Evolutionary conservation across 2,888 invertebrate genomes (phyloP).

Genomic region (Punctoribates punctum): DNA sequence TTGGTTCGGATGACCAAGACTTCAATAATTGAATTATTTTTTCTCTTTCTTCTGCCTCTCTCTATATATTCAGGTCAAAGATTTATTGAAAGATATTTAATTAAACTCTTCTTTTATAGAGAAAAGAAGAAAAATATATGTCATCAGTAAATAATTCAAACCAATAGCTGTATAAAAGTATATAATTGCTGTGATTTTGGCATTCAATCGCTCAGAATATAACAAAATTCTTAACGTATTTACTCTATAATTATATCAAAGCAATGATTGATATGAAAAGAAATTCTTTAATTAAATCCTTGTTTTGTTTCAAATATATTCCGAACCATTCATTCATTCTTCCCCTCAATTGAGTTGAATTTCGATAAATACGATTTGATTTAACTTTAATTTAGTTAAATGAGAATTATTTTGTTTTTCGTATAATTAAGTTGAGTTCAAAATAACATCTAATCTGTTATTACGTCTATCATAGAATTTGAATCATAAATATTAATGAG

Average conservation of each 20-base stretch:
- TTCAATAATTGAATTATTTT: background rate
- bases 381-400: too few relatives aligned
- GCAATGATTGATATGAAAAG: conserved; percentile 20
- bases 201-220: background rate
- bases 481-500: too few relatives aligned
- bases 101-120: background rate
- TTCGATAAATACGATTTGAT: too few relatives aligned
- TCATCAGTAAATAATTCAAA: conserved; percentile 31
- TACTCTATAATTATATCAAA: conserved; percentile 25
- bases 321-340: background rate
- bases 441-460: too few relatives aligned
- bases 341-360: too few relatives aligned
- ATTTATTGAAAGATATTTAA: conserved; percentile 2
- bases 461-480: too few relatives aligned
- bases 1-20: background rate
- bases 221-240: background rate
- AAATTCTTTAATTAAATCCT: conserved; percentile 18
- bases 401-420: too few relatives aligned
- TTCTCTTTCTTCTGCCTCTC: background rate
- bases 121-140: conserved; percentile 11
- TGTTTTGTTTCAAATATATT: background rate
- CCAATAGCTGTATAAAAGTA: conserved; percentile 18
- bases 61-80: conserved; percentile 11
- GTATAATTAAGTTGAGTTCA: too few relatives aligned
- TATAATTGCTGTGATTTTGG: conserved; percentile 21